Evolutionary conservation across 2,797 vertebrate genomes (phyloP), one percentile per base, ranked within the genome.

Genomic region (Cetoscarus ocellatus): DNA sequence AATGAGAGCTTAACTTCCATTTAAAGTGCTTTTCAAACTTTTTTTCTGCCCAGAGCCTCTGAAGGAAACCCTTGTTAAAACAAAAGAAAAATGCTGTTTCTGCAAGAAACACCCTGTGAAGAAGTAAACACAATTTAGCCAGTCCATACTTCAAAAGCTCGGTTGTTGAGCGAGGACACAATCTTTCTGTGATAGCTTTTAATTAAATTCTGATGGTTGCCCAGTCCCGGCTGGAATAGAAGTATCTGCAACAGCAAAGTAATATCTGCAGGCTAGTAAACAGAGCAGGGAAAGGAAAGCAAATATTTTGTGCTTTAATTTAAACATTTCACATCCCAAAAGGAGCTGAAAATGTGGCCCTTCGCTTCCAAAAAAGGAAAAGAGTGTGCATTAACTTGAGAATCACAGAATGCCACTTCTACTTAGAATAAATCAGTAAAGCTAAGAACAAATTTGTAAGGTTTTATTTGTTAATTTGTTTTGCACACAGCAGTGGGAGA

Each of bases 191-290:
- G 63, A 75, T 86, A 69, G 61, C 52, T 81, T 90, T 89, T 87
- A 90, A 91, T 90, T 89, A 85, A 80, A 90, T 88, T 86, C 57
- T 70, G 84, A 79, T 77, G 73, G 65, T 74, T 58, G 50, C 50
- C 50, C 50, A 34, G 57, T 88, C 77, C 82, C 82, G 76, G 70
- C 77, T 87, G 75, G 78, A 69, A 36, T 40, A 52, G 66, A 68
- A 86, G 53, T 73, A 77, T 87, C 67, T 67, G 71, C 56, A 77
- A 65, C 54, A 79, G 73, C 43, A 79, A 75, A 65, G 52, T 76
- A 60, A 81, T 86, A 80, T 86, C 87, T 90, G 60, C 67, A 86
- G 84, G 85, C 77, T 50, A 79, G 67, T 74, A 86, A 88, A 86
- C 77, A 84, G 61, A 47, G 57, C 34, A 71, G 49, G 38, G 57